Evolutionary conservation across 2,888 invertebrate genomes (phyloP).

Genomic region (Oscheius sp.): DNA sequence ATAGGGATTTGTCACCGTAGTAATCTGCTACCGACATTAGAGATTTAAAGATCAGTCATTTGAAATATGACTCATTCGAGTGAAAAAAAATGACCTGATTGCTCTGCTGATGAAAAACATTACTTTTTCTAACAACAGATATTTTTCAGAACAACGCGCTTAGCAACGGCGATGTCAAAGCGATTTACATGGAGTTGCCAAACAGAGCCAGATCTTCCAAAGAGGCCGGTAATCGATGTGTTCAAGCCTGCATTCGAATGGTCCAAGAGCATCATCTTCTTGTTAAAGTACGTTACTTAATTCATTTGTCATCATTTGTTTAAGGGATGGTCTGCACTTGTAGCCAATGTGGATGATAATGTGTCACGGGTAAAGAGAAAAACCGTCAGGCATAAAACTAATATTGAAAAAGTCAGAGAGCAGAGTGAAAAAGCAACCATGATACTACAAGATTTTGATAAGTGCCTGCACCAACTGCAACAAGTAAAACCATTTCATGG

Average conservation of each 20-base stretch:
- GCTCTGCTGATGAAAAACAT: too few relatives aligned
- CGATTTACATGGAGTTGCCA: conserved; percentile 41
- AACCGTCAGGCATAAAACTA: conserved; percentile 34
- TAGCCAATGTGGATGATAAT: conserved; percentile 61
- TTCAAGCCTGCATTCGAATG: conserved; percentile 49
- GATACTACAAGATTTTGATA: conserved; percentile 55
- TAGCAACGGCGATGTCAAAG: background rate
- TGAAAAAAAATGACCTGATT: too few relatives aligned
- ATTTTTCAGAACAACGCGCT: background rate
- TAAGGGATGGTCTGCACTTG: conserved; percentile 65
- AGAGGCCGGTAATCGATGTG: conserved; percentile 29
- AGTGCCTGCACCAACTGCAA: conserved; percentile 57
- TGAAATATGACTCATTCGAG: too few relatives aligned
- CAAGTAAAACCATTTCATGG: conserved; percentile 17
- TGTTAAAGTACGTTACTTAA: conserved; percentile 30
- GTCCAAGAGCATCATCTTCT: conserved; percentile 61
- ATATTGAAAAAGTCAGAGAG: conserved; percentile 38
- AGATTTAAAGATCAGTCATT: too few relatives aligned
- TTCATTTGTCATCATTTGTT: background rate
- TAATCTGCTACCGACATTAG: too few relatives aligned
- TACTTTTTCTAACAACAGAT: too few relatives aligned
- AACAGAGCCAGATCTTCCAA: conserved; percentile 37
- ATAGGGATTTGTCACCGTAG: too few relatives aligned
- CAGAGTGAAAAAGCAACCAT: conserved; percentile 42
- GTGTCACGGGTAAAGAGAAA: conserved; percentile 42